Conservation (phyloP, 1,140 invertebrate species). For the Bombus terrestris region DNA sequence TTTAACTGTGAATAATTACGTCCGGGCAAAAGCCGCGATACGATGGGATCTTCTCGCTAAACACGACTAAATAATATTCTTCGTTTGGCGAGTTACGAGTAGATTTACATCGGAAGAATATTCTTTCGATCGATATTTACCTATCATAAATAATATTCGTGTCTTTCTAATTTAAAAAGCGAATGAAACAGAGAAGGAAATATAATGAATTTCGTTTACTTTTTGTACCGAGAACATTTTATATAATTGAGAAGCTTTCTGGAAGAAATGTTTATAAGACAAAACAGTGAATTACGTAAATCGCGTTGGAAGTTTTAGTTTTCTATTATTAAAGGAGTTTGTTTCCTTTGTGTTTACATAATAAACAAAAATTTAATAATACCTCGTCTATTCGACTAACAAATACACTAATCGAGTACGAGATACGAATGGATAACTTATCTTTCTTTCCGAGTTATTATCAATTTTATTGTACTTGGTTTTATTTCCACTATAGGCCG, state of each 20-base stretch:
- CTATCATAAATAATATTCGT: background rate
- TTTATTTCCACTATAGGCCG: background rate
- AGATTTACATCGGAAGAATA: background rate
- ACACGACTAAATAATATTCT: background rate
- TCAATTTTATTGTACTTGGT: background rate
- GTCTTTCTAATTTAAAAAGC: no score
- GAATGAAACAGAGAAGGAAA: no score
- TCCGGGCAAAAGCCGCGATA: background rate
- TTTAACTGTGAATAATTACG: slow-evolving; percentile 27
- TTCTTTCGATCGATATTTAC: fast-evolving
- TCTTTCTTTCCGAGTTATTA: background rate
- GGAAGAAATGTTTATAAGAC: background rate
- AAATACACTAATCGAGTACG: background rate
- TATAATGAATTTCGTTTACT: no score
- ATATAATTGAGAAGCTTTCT: background rate
- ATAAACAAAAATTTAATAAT: background rate
- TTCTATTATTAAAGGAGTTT: background rate
- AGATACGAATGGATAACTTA: no score
- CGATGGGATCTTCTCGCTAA: background rate
- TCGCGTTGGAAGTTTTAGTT: background rate
- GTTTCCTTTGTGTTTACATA: background rate
- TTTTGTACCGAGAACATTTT: background rate
- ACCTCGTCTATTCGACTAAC: background rate
- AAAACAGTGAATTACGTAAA: background rate
- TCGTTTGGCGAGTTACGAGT: background rate